Percentiles rank a stretch among this genome's conserved stretches.
phyloP scores from a whole-genome alignment of 2,113 vertebrate genomes.

The Equus przewalskii region DNA sequence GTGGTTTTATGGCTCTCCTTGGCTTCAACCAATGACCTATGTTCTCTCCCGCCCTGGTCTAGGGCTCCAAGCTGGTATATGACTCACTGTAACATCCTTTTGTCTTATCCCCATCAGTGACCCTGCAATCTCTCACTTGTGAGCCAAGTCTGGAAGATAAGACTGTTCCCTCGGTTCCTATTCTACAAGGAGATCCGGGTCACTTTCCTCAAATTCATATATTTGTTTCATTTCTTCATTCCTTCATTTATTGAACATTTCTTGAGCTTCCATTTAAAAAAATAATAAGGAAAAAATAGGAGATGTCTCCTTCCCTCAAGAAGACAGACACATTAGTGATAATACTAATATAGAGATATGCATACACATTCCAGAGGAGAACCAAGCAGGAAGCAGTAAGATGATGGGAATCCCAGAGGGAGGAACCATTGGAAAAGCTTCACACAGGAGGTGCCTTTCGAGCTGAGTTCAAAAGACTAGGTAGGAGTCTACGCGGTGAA shows the following conservation, averaged over 20 bases:
- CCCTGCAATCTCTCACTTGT: neutral
- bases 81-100: slow-evolving; percentile 6
- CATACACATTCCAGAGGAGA: neutral
- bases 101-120: neutral
- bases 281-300: neutral
- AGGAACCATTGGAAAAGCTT: neutral
- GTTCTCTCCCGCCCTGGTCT: neutral
- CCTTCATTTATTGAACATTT: neutral
- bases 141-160: neutral
- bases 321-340: neutral
- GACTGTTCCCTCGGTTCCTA: neutral
- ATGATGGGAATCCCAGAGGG: neutral
- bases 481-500: neutral
- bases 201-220: neutral
- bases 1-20: slow-evolving; percentile 50
- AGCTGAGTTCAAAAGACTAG: neutral
- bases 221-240: neutral
- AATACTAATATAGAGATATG: neutral
- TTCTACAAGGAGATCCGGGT: neutral
- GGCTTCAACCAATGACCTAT: slow-evolving; percentile 37
- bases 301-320: neutral
- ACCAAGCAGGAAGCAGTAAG: neutral
- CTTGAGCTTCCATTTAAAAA: neutral
- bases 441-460: neutral
- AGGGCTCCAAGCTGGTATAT: neutral